phyloP scores from a whole-genome alignment of 2,797 vertebrate species.

The Gymnothorax reevesii region DNA sequence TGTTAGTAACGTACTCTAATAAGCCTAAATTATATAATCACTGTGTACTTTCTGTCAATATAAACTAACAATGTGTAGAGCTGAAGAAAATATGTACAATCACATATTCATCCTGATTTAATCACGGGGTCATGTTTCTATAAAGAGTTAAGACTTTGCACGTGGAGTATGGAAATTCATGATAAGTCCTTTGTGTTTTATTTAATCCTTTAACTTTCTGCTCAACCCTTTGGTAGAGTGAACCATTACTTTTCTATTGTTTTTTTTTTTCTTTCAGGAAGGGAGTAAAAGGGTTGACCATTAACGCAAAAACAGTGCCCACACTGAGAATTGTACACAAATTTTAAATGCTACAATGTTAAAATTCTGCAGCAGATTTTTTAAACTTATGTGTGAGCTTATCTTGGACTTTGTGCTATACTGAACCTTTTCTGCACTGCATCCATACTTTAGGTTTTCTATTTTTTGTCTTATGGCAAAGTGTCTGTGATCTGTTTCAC shows the following conservation, averaged over 20 bases:
- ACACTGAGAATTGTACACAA: not conserved
- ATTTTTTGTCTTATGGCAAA: too few species aligned
- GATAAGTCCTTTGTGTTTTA: too few species aligned
- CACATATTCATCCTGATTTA: not conserved
- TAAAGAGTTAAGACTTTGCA: too few species aligned
- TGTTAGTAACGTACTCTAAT: not conserved
- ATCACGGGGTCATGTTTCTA: too few species aligned
- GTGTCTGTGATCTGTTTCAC: not conserved
- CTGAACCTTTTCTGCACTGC: too few species aligned
- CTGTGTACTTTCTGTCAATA: not conserved
- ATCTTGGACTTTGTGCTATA: not conserved
- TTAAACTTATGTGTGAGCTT: not conserved
- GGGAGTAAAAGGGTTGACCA: not conserved
- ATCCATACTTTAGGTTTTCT: too few species aligned
- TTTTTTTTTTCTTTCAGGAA: not conserved
- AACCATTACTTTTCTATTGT: too few species aligned
- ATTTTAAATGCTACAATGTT: not conserved
- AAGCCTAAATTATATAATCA: not conserved
- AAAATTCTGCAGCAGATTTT: not conserved
- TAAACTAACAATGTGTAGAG: not conserved
- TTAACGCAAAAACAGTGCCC: not conserved
- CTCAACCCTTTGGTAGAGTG: too few species aligned
- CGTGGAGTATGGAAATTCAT: too few species aligned
- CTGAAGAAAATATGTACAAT: not conserved
- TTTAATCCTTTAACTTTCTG: too few species aligned